These are phyloP conservation scores for Anguilla megastoma DNA, from an alignment of 2,797 vertebrate species.

Conservation along the genomic window DNA sequence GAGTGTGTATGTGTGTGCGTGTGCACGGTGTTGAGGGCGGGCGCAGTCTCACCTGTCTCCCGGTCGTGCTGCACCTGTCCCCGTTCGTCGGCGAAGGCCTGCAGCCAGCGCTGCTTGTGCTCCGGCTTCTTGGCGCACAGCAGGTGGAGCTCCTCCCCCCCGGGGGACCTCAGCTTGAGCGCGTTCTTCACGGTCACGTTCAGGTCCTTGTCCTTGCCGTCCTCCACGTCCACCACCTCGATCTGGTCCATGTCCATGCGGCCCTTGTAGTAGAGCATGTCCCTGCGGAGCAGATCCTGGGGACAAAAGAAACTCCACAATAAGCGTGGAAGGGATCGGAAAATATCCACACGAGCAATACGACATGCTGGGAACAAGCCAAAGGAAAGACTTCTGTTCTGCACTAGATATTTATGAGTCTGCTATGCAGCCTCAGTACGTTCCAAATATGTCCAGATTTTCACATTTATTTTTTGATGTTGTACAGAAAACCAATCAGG, in stretches of 20 bases:
- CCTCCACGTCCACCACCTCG: conserved; percentile 86
- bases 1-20: not conserved
- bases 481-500: not conserved
- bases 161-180: conserved; percentile 76
- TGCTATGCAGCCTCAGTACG: not conserved
- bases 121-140: conserved; percentile 91
- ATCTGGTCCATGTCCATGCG: conserved; percentile 88
- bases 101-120: conserved; percentile 91
- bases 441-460: not conserved
- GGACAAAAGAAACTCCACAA: not conserved
- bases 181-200: conserved; percentile 89
- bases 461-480: too few relatives aligned
- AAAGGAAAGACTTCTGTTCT: not conserved
- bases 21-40: not conserved
- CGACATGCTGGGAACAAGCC: not conserved
- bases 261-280: conserved; percentile 93
- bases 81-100: conserved; percentile 87
- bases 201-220: conserved; percentile 91
- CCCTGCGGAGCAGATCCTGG: conserved; percentile 91
- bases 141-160: conserved; percentile 78
- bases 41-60: conserved; percentile 79
- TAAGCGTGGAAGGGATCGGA: not conserved
- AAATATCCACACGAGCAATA: not conserved
- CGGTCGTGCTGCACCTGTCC: conserved; percentile 86
- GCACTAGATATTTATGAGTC: not conserved